Evolutionary conservation across 1,140 invertebrate species (phyloP).

Genomic region (Ectropis grisescens): DNA sequence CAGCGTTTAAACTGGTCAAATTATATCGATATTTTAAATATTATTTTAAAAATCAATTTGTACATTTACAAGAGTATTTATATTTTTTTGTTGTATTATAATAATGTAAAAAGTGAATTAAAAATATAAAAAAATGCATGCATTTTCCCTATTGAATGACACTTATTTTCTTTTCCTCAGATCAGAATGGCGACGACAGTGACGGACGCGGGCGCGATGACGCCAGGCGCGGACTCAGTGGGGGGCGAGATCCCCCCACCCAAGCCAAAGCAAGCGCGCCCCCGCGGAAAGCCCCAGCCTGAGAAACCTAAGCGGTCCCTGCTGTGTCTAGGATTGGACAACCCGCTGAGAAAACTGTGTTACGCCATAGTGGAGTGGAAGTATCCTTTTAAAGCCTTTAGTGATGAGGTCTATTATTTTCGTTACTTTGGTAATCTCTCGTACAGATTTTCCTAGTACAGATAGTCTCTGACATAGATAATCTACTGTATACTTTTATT

Average conservation of each 20-base stretch:
- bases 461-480: too few species aligned
- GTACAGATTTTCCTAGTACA: too few species aligned
- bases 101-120: too few species aligned
- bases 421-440: neutral
- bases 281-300: constrained; percentile 85
- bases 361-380: constrained; percentile 99
- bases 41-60: too few species aligned
- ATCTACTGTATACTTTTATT: too few species aligned
- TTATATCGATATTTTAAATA: too few species aligned
- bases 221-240: constrained; percentile 39
- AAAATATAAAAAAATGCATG: too few species aligned
- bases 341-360: constrained; percentile 96
- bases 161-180: constrained; percentile 16
- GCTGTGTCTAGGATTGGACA: constrained; percentile 94
- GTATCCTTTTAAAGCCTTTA: constrained; percentile 84
- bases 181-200: constrained; percentile 38
- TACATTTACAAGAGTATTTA: too few species aligned
- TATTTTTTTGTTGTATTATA: too few species aligned
- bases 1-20: too few species aligned
- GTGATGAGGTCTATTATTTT: constrained; percentile 3
- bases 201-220: constrained; percentile 20
- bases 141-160: too few species aligned
- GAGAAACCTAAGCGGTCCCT: constrained; percentile 93
- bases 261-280: constrained; percentile 72
- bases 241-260: constrained; percentile 40